These are phyloP conservation scores for Cheirogaleus medius DNA, from an alignment of 2,113 vertebrate species.

Conservation along the genomic window DNA sequence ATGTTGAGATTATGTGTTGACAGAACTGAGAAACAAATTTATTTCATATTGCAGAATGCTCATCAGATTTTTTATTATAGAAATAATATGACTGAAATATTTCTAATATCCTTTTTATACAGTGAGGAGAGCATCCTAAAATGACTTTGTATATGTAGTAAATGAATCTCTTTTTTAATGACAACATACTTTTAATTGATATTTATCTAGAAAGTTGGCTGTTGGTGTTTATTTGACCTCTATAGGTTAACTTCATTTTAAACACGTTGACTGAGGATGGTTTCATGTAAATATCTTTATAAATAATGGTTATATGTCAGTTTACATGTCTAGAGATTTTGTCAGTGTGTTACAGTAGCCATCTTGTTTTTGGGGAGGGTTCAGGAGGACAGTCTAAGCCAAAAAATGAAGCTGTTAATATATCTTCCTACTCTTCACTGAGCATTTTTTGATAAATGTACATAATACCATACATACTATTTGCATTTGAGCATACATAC, in stretches of 20 bases:
- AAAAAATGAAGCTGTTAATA: constrained; percentile 37
- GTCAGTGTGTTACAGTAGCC: neutral
- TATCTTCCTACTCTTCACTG: neutral
- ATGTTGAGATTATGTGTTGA: constrained; percentile 37
- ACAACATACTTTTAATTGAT: constrained; percentile 45
- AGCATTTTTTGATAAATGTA: constrained; percentile 31
- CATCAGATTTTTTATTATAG: constrained; percentile 32
- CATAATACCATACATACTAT: neutral
- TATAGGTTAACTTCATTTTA: constrained; percentile 30
- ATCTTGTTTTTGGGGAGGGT: neutral
- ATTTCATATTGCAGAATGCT: neutral
- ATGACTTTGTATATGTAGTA: constrained; percentile 13
- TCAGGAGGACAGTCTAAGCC: neutral
- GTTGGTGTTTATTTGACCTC: constrained; percentile 38
- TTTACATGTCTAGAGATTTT: constrained; percentile 34
- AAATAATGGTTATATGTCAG: constrained; percentile 27
- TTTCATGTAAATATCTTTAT: constrained; percentile 38
- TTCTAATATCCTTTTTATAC: constrained; percentile 24
- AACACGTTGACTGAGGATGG: neutral
- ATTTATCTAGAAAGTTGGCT: constrained; percentile 39
- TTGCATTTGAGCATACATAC: neutral
- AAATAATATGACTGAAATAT: constrained; percentile 29
- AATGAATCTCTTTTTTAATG: constrained; percentile 25
- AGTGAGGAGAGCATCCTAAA: neutral
- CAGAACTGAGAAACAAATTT: constrained; percentile 39